Conservation (phyloP, 2,888 invertebrate species). For the Lottia scabra region DNA sequence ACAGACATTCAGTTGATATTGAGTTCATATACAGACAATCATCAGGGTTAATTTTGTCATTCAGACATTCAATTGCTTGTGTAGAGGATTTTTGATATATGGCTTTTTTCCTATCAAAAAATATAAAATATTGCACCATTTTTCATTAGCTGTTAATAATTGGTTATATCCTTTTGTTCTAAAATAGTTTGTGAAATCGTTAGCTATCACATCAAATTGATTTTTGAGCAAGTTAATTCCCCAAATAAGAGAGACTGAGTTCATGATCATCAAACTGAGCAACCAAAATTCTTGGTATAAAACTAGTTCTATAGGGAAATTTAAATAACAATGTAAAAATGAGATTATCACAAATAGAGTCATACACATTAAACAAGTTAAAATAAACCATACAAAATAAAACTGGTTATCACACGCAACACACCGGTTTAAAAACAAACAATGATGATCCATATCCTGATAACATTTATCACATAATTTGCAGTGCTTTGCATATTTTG, state of each 20-base stretch:
- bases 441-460: slow-evolving; percentile 66
- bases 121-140: slow-evolving; percentile 53
- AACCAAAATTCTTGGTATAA: slow-evolving; percentile 54
- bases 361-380: slow-evolving; percentile 46
- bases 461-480: slow-evolving; percentile 64
- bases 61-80: slow-evolving; percentile 11
- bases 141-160: slow-evolving; percentile 44
- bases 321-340: slow-evolving; percentile 27
- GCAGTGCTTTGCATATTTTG: slow-evolving; percentile 60
- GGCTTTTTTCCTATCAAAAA: slow-evolving; percentile 51
- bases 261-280: slow-evolving; percentile 51
- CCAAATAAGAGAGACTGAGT: slow-evolving; percentile 57
- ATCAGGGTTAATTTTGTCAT: no score
- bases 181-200: slow-evolving; percentile 56
- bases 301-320: slow-evolving; percentile 29
- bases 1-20: no score
- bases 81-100: slow-evolving; percentile 46
- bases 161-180: slow-evolving; percentile 27
- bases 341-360: slow-evolving; percentile 44
- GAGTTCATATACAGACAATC: no score
- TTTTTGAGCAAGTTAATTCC: slow-evolving; percentile 47
- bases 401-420: slow-evolving; percentile 62
- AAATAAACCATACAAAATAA: slow-evolving; percentile 61
- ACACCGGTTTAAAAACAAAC: slow-evolving; percentile 66
- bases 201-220: slow-evolving; percentile 55